phyloP scores from a whole-genome alignment of 2,113 vertebrate genomes.

The Rhinolophus sinicus region DNA sequence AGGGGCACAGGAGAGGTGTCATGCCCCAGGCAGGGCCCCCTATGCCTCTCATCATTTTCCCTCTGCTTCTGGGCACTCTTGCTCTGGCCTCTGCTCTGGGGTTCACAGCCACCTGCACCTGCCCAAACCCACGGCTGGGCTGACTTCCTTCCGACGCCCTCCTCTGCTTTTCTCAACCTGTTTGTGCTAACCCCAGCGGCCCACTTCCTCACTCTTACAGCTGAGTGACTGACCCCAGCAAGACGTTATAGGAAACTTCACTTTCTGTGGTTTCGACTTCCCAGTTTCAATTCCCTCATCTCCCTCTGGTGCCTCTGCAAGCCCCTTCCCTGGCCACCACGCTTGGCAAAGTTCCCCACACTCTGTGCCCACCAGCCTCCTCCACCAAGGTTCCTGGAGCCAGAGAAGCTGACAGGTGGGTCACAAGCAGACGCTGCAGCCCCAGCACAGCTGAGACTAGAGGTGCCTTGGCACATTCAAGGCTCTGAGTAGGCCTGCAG shows the following conservation, averaged over 20 bases:
- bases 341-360: not conserved
- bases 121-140: not conserved
- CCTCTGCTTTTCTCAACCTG: not conserved
- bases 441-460: not conserved
- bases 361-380: not conserved
- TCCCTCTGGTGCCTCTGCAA: not conserved
- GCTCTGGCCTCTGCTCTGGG: not conserved
- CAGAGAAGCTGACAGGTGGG: not conserved
- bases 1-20: not conserved
- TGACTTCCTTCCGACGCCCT: not conserved
- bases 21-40: not conserved
- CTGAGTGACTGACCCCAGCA: not conserved
- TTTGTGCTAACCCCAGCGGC: not conserved
- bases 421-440: not conserved
- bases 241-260: not conserved
- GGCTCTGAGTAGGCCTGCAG: not conserved
- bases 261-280: constrained; percentile 21
- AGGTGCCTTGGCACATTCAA: not conserved
- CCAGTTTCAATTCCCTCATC: constrained; percentile 39
- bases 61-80: too few relatives aligned
- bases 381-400: not conserved
- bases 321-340: not conserved
- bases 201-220: constrained; percentile 43
- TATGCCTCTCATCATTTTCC: too few relatives aligned
- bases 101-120: not conserved